Conservation (phyloP, 2,888 invertebrate genomes). For the Pelosia muscerda region DNA sequence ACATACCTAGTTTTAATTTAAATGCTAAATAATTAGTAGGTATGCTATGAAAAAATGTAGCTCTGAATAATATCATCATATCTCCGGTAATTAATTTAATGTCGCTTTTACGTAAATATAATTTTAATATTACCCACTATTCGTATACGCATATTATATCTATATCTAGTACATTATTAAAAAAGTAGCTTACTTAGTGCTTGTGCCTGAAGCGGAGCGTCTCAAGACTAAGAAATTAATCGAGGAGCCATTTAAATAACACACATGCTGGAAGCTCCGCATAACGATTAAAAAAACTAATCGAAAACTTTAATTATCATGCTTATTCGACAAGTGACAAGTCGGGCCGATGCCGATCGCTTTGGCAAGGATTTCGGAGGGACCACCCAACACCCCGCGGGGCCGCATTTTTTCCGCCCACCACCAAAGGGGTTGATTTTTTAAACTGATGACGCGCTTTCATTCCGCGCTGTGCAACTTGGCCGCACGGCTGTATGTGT, state of each 20-base stretch:
- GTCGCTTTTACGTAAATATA: conserved; percentile 1
- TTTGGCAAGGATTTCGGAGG: conserved; percentile 85
- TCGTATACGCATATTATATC: background rate
- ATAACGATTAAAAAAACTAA: conserved; percentile 70
- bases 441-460: conserved; percentile 88
- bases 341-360: conserved; percentile 83
- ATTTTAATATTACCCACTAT: background rate
- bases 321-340: conserved; percentile 86
- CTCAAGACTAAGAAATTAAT: conserved; percentile 19
- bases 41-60: background rate
- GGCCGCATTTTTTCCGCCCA: conserved; percentile 83
- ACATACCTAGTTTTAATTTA: conserved; percentile 12
- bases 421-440: conserved; percentile 87
- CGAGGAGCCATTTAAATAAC: no score
- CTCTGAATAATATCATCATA: background rate
- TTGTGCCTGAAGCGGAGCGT: background rate
- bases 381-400: conserved; percentile 78
- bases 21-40: background rate
- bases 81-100: background rate
- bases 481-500: conserved; percentile 85
- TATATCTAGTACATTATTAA: background rate
- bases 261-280: no score
- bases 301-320: conserved; percentile 84
- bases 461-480: conserved; percentile 87
- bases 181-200: background rate